These are phyloP conservation scores for Tympanoctomys barrerae DNA, from an alignment of 2,797 vertebrate genomes.

Conservation along the genomic window DNA sequence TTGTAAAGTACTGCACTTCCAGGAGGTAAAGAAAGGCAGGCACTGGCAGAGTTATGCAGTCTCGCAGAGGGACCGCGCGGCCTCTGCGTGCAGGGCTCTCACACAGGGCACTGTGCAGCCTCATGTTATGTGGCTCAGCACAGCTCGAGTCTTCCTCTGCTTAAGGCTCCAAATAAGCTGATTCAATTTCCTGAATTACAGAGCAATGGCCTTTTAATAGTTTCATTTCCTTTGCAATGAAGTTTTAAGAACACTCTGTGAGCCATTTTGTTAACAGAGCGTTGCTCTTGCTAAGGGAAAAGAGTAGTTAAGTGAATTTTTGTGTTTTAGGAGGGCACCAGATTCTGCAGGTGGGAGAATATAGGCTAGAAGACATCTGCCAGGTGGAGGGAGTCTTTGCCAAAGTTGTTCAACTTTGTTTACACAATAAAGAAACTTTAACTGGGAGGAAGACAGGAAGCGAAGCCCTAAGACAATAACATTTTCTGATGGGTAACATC, in stretches of 20 bases:
- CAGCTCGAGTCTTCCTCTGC: constrained; percentile 54
- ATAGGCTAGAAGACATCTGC: background rate
- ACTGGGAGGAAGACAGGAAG: background rate
- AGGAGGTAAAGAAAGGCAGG: background rate
- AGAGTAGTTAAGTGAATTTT: constrained; percentile 29
- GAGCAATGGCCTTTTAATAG: constrained; percentile 82
- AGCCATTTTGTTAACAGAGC: constrained; percentile 71
- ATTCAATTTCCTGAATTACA: constrained; percentile 85
- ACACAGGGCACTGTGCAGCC: constrained; percentile 21
- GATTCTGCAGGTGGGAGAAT: background rate
- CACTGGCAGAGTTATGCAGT: background rate
- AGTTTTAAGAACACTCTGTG: constrained; percentile 72
- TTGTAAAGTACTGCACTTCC: background rate
- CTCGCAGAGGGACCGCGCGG: background rate
- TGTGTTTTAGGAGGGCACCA: constrained; percentile 14
- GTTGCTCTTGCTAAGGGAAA: constrained; percentile 65
- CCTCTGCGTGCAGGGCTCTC: background rate
- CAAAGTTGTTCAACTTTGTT: constrained; percentile 3
- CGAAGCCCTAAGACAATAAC: constrained; percentile 10
- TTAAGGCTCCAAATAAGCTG: constrained; percentile 70
- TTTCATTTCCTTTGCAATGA: constrained; percentile 82
- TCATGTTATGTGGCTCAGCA: constrained; percentile 9
- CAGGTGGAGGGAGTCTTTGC: constrained; percentile 8
- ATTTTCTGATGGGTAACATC: background rate
- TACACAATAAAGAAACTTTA: constrained; percentile 28